Conservation (phyloP, 2,888 invertebrate genomes). For the Phorcus lineatus region DNA sequence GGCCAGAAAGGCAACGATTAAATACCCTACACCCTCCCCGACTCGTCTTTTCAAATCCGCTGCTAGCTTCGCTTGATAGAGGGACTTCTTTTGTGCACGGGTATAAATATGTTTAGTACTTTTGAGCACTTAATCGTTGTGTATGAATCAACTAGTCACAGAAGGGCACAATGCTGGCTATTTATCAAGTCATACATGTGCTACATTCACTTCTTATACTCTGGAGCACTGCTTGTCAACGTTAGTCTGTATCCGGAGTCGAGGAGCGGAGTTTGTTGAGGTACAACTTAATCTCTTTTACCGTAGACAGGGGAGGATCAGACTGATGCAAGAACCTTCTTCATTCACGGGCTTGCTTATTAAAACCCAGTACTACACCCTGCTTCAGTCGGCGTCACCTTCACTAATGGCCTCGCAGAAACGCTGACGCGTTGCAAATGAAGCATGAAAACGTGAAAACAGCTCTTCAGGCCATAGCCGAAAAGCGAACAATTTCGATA, state of each 20-base stretch:
- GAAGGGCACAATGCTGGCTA: constrained; percentile 20
- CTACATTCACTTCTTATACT: constrained; percentile 5
- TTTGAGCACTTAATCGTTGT: constrained; percentile 36
- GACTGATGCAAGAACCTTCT: not conserved
- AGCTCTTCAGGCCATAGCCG: not conserved
- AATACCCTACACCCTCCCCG: constrained; percentile 34
- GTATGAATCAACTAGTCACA: constrained; percentile 10
- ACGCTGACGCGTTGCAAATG: not conserved
- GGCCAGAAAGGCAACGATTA: constrained; percentile 48
- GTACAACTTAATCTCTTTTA: not conserved
- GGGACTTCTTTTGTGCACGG: constrained; percentile 26
- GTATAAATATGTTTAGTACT: constrained; percentile 41
- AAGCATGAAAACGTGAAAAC: constrained; percentile 13
- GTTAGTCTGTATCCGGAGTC: not conserved
- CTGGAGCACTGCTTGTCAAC: not conserved
- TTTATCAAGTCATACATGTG: constrained; percentile 20
- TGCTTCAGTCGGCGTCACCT: not conserved
- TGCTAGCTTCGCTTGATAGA: constrained; percentile 25
- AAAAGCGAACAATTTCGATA: constrained; percentile 3
- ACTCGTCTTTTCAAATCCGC: constrained; percentile 10
- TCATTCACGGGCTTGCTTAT: no score
- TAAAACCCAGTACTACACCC: no score
- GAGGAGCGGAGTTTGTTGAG: not conserved
- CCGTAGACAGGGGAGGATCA: not conserved
- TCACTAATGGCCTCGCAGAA: not conserved